These are phyloP conservation scores for Romanogobio albipinnatus DNA, from an alignment of 2,113 vertebrate species.

Conservation along the genomic window DNA sequence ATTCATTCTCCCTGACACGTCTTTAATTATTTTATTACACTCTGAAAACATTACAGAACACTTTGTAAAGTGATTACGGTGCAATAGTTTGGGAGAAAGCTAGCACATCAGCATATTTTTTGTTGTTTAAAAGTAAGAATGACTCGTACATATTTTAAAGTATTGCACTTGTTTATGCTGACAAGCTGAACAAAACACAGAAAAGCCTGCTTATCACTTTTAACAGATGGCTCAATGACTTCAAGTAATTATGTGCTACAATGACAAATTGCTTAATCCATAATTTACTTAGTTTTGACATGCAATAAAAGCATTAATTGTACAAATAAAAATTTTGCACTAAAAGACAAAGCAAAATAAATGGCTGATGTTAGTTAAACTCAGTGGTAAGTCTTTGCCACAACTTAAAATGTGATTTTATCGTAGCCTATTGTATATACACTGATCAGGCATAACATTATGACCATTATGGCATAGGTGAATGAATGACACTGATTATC, in stretches of 20 bases:
- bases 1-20: background rate
- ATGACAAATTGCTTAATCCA: background rate
- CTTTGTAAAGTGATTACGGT: background rate
- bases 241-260: background rate
- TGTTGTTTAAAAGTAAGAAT: background rate
- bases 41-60: background rate
- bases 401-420: background rate
- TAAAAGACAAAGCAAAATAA: background rate
- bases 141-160: slow-evolving; percentile 2
- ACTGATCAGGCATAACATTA: no score
- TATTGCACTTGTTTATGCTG: background rate
- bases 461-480: no score
- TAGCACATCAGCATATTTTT: background rate
- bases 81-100: background rate
- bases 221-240: background rate
- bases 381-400: background rate
- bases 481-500: no score
- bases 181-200: background rate
- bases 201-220: background rate
- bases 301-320: background rate
- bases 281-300: background rate
- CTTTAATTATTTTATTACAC: background rate
- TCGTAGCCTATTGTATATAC: background rate
- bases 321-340: background rate
- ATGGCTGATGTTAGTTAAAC: background rate